phyloP scores from a whole-genome alignment of 2,888 invertebrate species.

The Cosmia pyralina region DNA sequence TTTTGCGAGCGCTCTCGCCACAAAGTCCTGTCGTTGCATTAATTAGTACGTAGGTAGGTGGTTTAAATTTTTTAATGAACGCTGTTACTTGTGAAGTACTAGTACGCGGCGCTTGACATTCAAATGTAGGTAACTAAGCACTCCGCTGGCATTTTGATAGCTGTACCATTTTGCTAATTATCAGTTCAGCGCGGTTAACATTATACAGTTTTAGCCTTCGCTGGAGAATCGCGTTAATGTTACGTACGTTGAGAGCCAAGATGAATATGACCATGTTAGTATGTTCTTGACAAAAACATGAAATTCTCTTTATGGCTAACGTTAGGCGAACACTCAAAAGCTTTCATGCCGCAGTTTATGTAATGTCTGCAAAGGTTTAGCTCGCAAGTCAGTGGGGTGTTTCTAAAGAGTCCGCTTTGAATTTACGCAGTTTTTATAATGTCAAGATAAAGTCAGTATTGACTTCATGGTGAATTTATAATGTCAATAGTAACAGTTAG shows the following conservation, averaged over 20 bases:
- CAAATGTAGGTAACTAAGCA: slow-evolving; percentile 52
- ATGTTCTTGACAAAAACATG: slow-evolving; percentile 58
- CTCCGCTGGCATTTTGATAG: slow-evolving; percentile 47
- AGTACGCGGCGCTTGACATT: slow-evolving; percentile 39
- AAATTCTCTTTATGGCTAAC: slow-evolving; percentile 61
- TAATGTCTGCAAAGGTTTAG: slow-evolving; percentile 59
- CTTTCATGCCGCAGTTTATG: slow-evolving; percentile 65
- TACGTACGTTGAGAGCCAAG: slow-evolving; percentile 27
- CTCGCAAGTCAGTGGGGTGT: slow-evolving; percentile 45
- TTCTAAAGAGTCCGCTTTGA: slow-evolving; percentile 16
- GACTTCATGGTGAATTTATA: background rate
- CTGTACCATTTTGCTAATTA: slow-evolving; percentile 52
- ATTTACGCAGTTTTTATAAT: background rate
- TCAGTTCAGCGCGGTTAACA: slow-evolving; percentile 28
- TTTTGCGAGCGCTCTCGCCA: slow-evolving; percentile 35
- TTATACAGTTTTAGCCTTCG: slow-evolving; percentile 34
- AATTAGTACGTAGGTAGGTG: slow-evolving; percentile 55
- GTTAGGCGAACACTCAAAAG: slow-evolving; percentile 66
- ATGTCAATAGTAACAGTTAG: background rate
- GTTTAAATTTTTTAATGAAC: slow-evolving; percentile 61
- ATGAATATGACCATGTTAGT: slow-evolving; percentile 49
- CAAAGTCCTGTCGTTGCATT: slow-evolving; percentile 52
- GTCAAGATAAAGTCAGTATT: background rate
- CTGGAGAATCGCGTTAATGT: slow-evolving; percentile 15
- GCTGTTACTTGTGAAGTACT: slow-evolving; percentile 44